Evolutionary conservation across 2,888 invertebrate species (phyloP).

Genomic region (Spilosoma lubricipeda): DNA sequence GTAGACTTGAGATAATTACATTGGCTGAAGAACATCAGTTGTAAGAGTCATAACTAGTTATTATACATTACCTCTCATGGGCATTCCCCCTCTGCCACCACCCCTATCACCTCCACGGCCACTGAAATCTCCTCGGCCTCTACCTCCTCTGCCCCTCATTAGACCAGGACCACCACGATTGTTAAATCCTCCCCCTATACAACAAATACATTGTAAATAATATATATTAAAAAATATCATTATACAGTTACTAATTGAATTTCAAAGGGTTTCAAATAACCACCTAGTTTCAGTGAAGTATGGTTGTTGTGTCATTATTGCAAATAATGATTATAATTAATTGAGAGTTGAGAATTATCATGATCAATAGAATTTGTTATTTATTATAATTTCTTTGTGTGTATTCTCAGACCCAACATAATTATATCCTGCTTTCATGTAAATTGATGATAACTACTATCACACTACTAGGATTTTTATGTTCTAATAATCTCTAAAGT

Average conservation of each 20-base stretch:
- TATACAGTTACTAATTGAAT: background rate
- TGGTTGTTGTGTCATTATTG: no score
- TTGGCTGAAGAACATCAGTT: background rate
- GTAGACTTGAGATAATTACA: background rate
- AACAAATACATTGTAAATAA: background rate
- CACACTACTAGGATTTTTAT: background rate
- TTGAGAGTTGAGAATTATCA: no score
- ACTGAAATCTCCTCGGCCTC: slow-evolving; percentile 77
- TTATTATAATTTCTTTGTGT: no score
- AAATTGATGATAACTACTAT: background rate
- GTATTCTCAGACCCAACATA: no score
- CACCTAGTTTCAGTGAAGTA: no score
- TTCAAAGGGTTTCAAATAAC: no score
- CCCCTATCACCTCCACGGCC: slow-evolving; percentile 75
- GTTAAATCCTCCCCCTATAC: slow-evolving; percentile 74
- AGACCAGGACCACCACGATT: slow-evolving; percentile 78
- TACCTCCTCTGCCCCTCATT: slow-evolving; percentile 75
- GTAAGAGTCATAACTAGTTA: background rate
- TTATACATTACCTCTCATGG: slow-evolving; percentile 73
- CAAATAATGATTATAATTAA: no score
- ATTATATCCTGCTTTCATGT: no score
- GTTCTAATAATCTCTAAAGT: background rate
- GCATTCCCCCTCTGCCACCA: slow-evolving; percentile 77
- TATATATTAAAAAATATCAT: background rate
- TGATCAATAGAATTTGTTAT: no score